A percentile compares a stretch with the other conserved stretches of the same genome.
Evolutionary conservation across 2,888 invertebrate genomes (phyloP).

Genomic region (Agonum fuliginosum): DNA sequence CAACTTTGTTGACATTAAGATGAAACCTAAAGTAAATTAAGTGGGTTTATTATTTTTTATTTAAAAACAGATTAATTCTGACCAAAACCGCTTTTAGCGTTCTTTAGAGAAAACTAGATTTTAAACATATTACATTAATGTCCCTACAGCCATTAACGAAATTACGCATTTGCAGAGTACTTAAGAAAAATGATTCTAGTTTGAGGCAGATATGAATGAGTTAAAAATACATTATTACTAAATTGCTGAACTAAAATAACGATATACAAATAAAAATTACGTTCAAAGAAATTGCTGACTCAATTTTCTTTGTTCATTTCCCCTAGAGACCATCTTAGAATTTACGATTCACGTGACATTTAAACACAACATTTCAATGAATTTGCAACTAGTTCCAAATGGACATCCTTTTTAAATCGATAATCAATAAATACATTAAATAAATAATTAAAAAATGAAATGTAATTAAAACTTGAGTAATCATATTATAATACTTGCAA

Average conservation of each 20-base stretch:
- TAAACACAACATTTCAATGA: neutral
- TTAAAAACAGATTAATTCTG: neutral
- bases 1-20: neutral
- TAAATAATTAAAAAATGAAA: no score
- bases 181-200: neutral
- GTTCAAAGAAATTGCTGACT: neutral
- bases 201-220: neutral
- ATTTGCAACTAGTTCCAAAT: no score
- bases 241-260: neutral
- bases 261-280: neutral
- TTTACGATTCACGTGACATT: neutral
- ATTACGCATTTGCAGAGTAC: neutral
- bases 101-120: neutral
- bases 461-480: no score
- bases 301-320: neutral
- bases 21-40: neutral
- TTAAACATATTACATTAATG: slow-evolving; percentile 2
- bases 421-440: no score
- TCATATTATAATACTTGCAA: no score
- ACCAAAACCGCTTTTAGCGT: neutral
- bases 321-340: neutral
- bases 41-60: neutral
- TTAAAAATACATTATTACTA: neutral
- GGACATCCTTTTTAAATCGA: no score
- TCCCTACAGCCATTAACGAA: neutral